Evolutionary conservation across 1,140 invertebrate genomes (phyloP).

Genomic region (Leptopilina boulardi): DNA sequence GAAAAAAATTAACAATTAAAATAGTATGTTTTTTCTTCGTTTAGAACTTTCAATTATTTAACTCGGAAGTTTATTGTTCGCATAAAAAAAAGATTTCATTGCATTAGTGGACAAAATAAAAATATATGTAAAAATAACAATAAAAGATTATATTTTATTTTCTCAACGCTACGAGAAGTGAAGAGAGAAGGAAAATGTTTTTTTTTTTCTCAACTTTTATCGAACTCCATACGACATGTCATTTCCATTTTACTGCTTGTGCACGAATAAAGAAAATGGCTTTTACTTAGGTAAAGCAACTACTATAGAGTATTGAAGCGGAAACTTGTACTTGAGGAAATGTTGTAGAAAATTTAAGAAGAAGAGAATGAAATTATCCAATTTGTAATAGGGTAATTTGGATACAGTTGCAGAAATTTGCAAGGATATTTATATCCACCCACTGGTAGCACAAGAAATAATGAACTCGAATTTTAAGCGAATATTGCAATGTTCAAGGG

Average conservation of each 20-base stretch:
- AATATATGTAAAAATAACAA: no score
- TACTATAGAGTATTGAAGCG: neutral
- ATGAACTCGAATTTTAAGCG: no score
- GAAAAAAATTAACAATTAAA: no score
- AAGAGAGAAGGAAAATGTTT: neutral
- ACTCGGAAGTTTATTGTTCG: no score
- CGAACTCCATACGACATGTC: neutral
- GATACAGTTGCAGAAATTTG: neutral
- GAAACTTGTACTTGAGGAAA: neutral
- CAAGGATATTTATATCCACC: neutral
- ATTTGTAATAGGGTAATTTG: neutral
- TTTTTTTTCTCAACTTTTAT: conserved; percentile 4
- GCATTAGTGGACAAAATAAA: no score
- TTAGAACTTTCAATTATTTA: no score
- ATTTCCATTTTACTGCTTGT: conserved; percentile 21
- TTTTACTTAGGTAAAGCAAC: neutral
- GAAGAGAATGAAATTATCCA: neutral
- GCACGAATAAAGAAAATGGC: neutral
- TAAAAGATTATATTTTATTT: neutral
- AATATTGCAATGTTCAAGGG: no score
- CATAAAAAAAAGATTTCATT: no score
- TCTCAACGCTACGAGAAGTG: neutral
- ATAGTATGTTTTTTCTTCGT: no score
- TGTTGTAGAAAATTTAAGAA: neutral
- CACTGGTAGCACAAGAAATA: no score